Evolutionary conservation across 2,888 invertebrate genomes (phyloP).

Genomic region (Cosmorhoe ocellata): DNA sequence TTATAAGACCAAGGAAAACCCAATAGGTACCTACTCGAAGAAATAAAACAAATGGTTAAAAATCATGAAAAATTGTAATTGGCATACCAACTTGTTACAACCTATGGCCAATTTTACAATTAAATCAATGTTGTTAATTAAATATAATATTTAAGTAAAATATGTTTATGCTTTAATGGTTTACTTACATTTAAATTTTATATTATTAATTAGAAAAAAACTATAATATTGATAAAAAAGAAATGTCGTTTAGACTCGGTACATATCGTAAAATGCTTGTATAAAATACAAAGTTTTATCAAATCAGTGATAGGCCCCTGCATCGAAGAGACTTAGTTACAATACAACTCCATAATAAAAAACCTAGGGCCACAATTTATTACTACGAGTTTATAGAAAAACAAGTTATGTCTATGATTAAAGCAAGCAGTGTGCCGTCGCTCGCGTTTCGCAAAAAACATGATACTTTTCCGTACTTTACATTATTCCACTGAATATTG

Average conservation of each 20-base stretch:
- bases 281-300: constrained; percentile 52
- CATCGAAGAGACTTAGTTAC: constrained; percentile 42
- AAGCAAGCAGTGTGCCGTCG: constrained; percentile 58
- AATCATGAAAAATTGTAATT: constrained; percentile 83
- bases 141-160: constrained; percentile 83
- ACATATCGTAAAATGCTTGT: constrained; percentile 70
- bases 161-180: constrained; percentile 81
- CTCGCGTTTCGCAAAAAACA: constrained; percentile 38
- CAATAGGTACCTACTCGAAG: not conserved
- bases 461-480: constrained; percentile 38
- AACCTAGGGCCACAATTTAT: constrained; percentile 77
- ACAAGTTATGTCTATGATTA: constrained; percentile 35
- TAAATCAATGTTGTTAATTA: constrained; percentile 80
- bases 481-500: constrained; percentile 47
- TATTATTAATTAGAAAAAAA: constrained; percentile 76
- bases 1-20: too few relatives aligned
- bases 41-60: constrained; percentile 72
- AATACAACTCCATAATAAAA: constrained; percentile 57
- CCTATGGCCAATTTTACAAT: constrained; percentile 82
- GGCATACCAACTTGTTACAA: constrained; percentile 82
- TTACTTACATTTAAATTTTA: constrained; percentile 81
- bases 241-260: constrained; percentile 71
- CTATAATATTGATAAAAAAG: constrained; percentile 68
- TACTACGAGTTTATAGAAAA: constrained; percentile 58
- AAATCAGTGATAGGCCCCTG: constrained; percentile 46